Evolutionary conservation across 37 sponge, comb jelly and placozoan genomes (phyloP).

Genomic region (Crambe crambe): DNA sequence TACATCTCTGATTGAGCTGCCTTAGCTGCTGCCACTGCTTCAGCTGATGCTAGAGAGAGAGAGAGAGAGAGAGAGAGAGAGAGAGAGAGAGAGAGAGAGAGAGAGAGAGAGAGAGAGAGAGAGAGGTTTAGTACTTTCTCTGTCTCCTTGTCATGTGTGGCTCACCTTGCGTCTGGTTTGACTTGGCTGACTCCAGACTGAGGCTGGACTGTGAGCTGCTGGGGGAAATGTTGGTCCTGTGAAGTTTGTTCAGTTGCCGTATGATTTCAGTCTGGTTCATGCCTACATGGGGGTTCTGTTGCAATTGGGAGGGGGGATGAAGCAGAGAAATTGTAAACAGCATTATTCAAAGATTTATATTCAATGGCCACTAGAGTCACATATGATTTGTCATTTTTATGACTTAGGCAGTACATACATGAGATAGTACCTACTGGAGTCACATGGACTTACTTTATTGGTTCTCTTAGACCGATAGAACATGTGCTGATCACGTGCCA

Average conservation of each 20-base stretch:
- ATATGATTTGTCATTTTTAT: too few species aligned
- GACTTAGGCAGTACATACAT: too few species aligned
- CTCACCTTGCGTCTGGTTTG: conserved; percentile 46
- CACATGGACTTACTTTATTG: conserved; percentile 21
- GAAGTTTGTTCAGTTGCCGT: conserved; percentile 43
- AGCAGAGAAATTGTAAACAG: neutral
- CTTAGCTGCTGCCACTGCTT: conserved; percentile 68
- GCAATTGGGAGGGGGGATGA: neutral
- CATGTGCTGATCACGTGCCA: conserved; percentile 80
- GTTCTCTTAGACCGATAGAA: conserved; percentile 60
- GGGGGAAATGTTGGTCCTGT: conserved; percentile 50
- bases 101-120: neutral
- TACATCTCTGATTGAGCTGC: conserved; percentile 70
- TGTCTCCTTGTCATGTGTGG: conserved; percentile 10
- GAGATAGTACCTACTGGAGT: too few species aligned
- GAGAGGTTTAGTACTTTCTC: conserved; percentile 16
- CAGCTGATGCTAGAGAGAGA: conserved; percentile 46
- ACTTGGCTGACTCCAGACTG: conserved; percentile 59
- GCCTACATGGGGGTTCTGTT: conserved; percentile 12
- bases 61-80: neutral
- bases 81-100: neutral
- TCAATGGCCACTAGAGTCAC: too few species aligned
- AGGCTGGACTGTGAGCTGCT: conserved; percentile 53
- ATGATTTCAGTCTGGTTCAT: conserved; percentile 48
- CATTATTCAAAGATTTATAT: neutral